Conservation (phyloP, 2,888 invertebrate species). For the Ochlodes sylvanus region DNA sequence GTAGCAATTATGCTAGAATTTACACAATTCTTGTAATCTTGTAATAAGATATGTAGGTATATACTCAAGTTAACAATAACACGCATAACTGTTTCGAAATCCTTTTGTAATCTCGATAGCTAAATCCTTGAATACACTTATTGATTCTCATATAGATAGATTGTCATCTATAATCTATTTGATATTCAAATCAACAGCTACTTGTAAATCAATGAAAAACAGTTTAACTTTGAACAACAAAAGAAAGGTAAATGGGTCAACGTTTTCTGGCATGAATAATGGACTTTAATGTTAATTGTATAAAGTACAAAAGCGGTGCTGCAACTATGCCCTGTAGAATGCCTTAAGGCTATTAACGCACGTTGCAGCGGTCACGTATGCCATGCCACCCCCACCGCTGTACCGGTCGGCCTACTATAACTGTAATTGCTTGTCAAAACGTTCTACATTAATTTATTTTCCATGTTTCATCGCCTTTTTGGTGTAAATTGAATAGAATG, state of each 20-base stretch:
- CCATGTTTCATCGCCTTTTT: neutral
- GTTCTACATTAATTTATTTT: neutral
- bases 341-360: constrained; percentile 37
- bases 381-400: constrained; percentile 43
- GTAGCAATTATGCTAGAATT: neutral
- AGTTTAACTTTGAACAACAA: neutral
- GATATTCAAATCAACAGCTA: neutral
- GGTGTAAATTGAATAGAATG: constrained; percentile 3
- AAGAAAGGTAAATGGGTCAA: constrained; percentile 4
- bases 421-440: constrained; percentile 10
- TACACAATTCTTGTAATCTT: neutral
- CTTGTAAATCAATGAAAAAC: neutral
- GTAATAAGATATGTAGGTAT: neutral
- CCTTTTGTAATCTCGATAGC: constrained; percentile 11
- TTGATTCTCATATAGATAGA: constrained; percentile 5
- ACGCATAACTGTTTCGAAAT: constrained; percentile 15
- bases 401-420: constrained; percentile 2
- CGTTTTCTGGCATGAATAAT: constrained; percentile 13
- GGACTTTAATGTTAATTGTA: constrained; percentile 16
- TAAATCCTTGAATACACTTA: constrained; percentile 12
- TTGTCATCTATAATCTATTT: constrained; percentile 2
- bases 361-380: constrained; percentile 51
- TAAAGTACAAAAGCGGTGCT: constrained; percentile 36
- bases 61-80: constrained; percentile 4
- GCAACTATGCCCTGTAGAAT: constrained; percentile 41